phyloP scores from a whole-genome alignment of 2,888 invertebrate genomes.

The Herminia tarsipennalis region DNA sequence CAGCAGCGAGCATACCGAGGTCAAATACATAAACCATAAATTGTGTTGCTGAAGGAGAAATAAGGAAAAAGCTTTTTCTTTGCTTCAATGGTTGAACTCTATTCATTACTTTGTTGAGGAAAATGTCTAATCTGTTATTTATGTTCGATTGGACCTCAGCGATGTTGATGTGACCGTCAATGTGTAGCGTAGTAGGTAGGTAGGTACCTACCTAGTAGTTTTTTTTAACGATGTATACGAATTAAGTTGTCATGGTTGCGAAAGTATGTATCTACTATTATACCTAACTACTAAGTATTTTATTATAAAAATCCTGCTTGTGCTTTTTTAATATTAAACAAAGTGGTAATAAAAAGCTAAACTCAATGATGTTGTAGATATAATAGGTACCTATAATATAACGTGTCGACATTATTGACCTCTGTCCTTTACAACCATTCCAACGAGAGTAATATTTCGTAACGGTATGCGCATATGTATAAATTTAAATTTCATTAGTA shows the following conservation, averaged over 20 bases:
- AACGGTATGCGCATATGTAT: slow-evolving; percentile 2
- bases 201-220: no score
- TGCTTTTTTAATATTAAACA: no score
- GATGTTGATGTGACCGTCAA: slow-evolving; percentile 1
- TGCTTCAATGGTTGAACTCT: slow-evolving; percentile 62
- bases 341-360: no score
- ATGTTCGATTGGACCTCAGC: slow-evolving; percentile 24
- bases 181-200: neutral
- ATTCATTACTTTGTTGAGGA: slow-evolving; percentile 67
- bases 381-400: no score
- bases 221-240: no score
- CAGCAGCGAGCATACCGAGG: slow-evolving; percentile 64
- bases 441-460: slow-evolving; percentile 9
- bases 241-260: no score
- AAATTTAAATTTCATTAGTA: slow-evolving; percentile 15
- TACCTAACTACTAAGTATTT: no score
- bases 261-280: no score
- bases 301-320: no score
- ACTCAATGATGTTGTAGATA: no score
- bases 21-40: slow-evolving; percentile 77
- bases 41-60: slow-evolving; percentile 64
- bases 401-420: slow-evolving; percentile 11
- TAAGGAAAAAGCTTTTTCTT: slow-evolving; percentile 62
- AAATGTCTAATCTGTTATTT: slow-evolving; percentile 53
- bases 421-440: slow-evolving; percentile 10